Evolutionary conservation across 2,888 invertebrate genomes (phyloP), one percentile per base, ranked within the genome.

Genomic region (Xestia sexstrigata): DNA sequence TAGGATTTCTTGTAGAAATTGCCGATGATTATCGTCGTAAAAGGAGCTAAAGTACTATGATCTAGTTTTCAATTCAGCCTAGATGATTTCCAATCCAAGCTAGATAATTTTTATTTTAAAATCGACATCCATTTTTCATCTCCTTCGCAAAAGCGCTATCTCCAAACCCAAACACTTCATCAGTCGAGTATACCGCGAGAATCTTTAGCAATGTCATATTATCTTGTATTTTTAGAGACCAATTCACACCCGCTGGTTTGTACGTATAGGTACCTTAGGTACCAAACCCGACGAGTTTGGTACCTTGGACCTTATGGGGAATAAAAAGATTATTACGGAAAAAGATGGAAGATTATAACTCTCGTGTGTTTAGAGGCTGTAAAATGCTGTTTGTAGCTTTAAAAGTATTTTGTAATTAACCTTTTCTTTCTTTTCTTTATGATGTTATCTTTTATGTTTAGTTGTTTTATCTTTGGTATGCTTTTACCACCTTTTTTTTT

Each of bases 181-280:
- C 77, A 80, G 68, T 77, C 52, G 78, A 62, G 75, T 78, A 70
- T 84, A 86, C 81, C 30, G 26, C 20, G 15, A 66, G 47, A 55
- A 75, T 75, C 49, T 86, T 78, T 74, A 47, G 45, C 47, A 68
- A 55, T 76, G 69, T 76, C 85, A 88, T 85, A 81, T 79, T 85
- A 81, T 79, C 69, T 81, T 79, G 82, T 87, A 89, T 90, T 91
- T 82, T 92, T 90, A 90, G 85, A 87, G 85, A 82, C 82, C 87
- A 89, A 88, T 92, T 89, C 85, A 84, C 87, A 84, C 83, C 74
- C 76, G 83, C 80, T 83, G 78, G 87, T 90, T 89, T 85, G 87
- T 87, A 63, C 85, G 63, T 83, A 65, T 13, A 78, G 70, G 76
- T 74, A 88, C 85, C 78, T 49, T 7, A 78, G 73, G 76, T 74